phyloP scores from a whole-genome alignment of 2,888 invertebrate genomes.

The Danaus chrysippus region DNA sequence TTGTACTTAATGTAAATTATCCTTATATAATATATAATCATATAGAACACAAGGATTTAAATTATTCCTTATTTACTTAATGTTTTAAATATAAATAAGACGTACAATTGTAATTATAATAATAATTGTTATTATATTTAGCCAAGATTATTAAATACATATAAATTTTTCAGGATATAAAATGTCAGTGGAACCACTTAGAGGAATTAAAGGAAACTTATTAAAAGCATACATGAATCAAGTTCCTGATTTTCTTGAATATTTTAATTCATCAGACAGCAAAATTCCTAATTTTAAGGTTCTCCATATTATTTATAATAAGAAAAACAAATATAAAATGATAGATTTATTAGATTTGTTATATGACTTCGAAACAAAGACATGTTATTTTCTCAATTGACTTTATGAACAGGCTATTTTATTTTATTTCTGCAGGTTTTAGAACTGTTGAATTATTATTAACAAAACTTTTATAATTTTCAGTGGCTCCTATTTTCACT shows the following conservation, averaged over 20 bases:
- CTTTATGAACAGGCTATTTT: no score
- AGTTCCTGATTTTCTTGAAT: conserved; percentile 82
- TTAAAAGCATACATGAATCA: no score
- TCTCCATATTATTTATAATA: not conserved
- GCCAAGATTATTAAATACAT: not conserved
- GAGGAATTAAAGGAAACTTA: conserved; percentile 89
- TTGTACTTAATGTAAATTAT: not conserved
- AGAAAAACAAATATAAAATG: no score
- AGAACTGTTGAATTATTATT: not conserved
- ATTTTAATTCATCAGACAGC: conserved; percentile 76
- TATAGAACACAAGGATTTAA: no score
- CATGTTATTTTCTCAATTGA: no score
- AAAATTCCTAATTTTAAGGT: conserved; percentile 84
- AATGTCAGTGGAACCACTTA: conserved; percentile 90
- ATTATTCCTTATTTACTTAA: no score
- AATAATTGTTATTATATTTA: not conserved
- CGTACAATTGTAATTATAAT: no score
- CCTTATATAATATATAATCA: no score
- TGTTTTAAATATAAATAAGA: no score
- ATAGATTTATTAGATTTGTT: no score
- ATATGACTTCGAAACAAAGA: no score
- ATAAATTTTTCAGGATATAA: conserved; percentile 78
- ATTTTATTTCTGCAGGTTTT: not conserved
- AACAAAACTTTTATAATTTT: not conserved
- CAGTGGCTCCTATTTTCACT: conserved; percentile 88